Conservation (phyloP, 2,113 vertebrate genomes). For the Cariama cristata region DNA sequence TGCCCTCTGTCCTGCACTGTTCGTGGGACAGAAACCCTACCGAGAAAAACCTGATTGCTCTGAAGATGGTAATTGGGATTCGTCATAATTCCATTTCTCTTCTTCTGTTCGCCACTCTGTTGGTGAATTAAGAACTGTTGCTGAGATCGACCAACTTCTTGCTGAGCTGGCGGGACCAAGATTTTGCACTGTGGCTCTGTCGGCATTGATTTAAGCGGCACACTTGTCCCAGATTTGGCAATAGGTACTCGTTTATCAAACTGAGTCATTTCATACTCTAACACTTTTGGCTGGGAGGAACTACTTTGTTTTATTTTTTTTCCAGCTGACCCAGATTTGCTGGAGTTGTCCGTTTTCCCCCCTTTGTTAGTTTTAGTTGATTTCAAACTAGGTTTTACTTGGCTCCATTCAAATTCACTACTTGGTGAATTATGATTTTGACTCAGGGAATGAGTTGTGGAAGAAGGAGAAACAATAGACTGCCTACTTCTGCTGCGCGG, state of each 20-base stretch:
- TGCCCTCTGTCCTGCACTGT: constrained; percentile 87
- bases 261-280: constrained; percentile 98
- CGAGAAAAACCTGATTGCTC: constrained; percentile 93
- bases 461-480: constrained; percentile 93
- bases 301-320: constrained; percentile 87
- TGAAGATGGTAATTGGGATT: constrained; percentile 98
- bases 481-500: constrained; percentile 95
- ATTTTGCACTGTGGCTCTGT: constrained; percentile 87
- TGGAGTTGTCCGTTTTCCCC: constrained; percentile 81
- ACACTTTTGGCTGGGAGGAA: constrained; percentile 86
- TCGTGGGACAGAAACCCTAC: constrained; percentile 91
- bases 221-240: constrained; percentile 82
- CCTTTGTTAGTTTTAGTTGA: constrained; percentile 87
- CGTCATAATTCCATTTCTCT: constrained; percentile 96
- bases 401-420: constrained; percentile 94
- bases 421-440: constrained; percentile 90
- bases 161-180: constrained; percentile 81
- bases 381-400: constrained; percentile 89
- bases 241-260: constrained; percentile 88
- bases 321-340: constrained; percentile 84
- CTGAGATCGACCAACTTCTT: constrained; percentile 83
- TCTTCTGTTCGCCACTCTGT: constrained; percentile 91
- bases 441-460: constrained; percentile 88
- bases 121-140: constrained; percentile 92
- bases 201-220: constrained; percentile 72